Conservation (phyloP, 2,797 vertebrate species). For the Acipenser oxyrinchus region DNA sequence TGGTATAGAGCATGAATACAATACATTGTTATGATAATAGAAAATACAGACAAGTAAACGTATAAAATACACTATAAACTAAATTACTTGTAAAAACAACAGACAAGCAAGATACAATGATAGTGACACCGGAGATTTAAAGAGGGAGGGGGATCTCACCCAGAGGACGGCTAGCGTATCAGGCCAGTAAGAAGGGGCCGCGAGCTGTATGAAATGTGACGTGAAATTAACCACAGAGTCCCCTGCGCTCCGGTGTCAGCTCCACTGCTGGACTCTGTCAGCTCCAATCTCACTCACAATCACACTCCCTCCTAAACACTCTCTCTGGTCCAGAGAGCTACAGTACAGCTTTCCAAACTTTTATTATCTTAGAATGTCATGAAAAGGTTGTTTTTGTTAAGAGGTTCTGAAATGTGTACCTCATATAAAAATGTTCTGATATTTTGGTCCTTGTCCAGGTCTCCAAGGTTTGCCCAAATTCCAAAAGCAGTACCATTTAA, state of each 20-base stretch:
- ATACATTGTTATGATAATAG: too few relatives aligned
- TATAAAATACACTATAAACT: too few relatives aligned
- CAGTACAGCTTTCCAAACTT: too few relatives aligned
- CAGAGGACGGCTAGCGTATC: conserved; percentile 15
- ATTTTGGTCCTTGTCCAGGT: not conserved
- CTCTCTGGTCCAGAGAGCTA: not conserved
- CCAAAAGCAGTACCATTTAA: too few relatives aligned
- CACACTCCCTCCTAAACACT: conserved; percentile 26
- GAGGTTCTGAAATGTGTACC: too few relatives aligned
- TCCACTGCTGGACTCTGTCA: conserved; percentile 43
- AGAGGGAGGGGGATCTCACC: conserved; percentile 15
- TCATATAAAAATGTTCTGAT: not conserved
- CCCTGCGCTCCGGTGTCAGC: conserved; percentile 27
- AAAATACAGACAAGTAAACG: too few relatives aligned
- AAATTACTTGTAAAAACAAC: too few relatives aligned
- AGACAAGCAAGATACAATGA: conserved; percentile 7
- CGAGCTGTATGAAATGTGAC: conserved; percentile 36
- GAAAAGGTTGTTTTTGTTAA: too few relatives aligned
- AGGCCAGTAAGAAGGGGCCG: conserved; percentile 16
- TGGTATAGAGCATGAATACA: too few relatives aligned
- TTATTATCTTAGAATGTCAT: too few relatives aligned
- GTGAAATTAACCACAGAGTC: conserved; percentile 36
- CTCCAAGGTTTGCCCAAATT: not conserved
- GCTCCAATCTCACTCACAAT: conserved; percentile 39
- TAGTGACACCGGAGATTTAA: conserved; percentile 12